Conservation (phyloP, 1,140 invertebrate species). For the Calephelis nemesis region DNA sequence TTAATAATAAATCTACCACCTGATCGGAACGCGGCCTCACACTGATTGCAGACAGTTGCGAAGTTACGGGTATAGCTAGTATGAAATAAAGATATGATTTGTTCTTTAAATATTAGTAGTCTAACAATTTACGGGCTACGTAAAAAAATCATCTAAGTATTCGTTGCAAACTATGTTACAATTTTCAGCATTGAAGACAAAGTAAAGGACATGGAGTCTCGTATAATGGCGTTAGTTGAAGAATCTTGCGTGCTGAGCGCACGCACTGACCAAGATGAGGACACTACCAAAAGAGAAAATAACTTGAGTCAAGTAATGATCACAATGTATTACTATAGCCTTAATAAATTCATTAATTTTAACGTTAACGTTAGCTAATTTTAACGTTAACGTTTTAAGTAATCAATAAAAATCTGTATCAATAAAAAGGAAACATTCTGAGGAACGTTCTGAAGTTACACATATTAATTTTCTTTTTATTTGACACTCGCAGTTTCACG, state of each 20-base stretch:
- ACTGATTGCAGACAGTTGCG: no score
- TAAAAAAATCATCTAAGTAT: no score
- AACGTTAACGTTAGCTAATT: neutral
- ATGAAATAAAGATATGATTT: no score
- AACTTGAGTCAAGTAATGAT: conserved; percentile 53
- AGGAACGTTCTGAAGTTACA: no score
- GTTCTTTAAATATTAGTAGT: no score
- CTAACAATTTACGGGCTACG: no score
- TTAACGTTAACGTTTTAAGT: neutral
- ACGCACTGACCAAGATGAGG: conserved; percentile 48
- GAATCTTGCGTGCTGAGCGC: conserved; percentile 83
- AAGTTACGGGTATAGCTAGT: no score
- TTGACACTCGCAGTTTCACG: no score
- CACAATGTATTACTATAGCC: neutral
- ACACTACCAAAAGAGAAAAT: conserved; percentile 46
- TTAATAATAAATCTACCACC: no score
- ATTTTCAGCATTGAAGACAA: conserved; percentile 85
- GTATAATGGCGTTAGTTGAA: conserved; percentile 87
- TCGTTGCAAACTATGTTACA: neutral
- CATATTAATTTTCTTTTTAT: no score
- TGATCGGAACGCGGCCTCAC: no score
- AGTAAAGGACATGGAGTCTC: conserved; percentile 86
- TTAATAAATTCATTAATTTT: conserved; percentile 10
- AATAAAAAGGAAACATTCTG: no score
- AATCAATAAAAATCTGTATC: neutral